phyloP scores from a whole-genome alignment of 2,888 invertebrate species.

The Rhagium mordax region DNA sequence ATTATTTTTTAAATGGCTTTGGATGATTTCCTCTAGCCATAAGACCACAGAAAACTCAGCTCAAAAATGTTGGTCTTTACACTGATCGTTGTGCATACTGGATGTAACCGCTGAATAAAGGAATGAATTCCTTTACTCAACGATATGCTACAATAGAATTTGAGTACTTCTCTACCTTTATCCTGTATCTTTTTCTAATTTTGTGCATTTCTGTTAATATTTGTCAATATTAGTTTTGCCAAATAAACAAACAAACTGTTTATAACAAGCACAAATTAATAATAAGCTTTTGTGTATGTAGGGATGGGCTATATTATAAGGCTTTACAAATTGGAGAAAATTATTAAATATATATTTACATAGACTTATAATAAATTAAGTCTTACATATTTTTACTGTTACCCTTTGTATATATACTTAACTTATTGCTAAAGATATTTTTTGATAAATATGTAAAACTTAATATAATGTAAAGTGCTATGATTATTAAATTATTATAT shows the following conservation, averaged over 20 bases:
- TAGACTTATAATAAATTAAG: slow-evolving; percentile 16
- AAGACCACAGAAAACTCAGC: too few relatives aligned
- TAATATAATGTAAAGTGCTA: background rate
- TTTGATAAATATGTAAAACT: slow-evolving; percentile 9
- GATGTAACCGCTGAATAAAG: too few relatives aligned
- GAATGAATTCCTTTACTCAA: too few relatives aligned
- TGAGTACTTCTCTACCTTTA: background rate
- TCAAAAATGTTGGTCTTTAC: too few relatives aligned
- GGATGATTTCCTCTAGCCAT: too few relatives aligned
- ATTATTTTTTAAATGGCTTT: too few relatives aligned
- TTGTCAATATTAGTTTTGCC: slow-evolving; percentile 44
- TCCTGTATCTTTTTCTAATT: slow-evolving; percentile 5
- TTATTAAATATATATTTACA: slow-evolving; percentile 32
- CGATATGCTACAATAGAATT: too few relatives aligned
- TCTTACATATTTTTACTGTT: slow-evolving; percentile 18
- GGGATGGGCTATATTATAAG: slow-evolving; percentile 56
- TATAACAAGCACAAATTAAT: slow-evolving; percentile 66
- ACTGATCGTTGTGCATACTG: too few relatives aligned
- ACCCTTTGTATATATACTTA: slow-evolving; percentile 25
- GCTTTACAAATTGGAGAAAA: slow-evolving; percentile 30
- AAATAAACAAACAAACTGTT: slow-evolving; percentile 46
- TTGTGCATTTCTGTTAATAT: slow-evolving; percentile 6
- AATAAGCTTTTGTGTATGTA: slow-evolving; percentile 61
- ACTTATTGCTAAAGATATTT: slow-evolving; percentile 7
- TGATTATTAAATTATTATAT: background rate